These are phyloP conservation scores for Reticulitermes lucifugus DNA, from an alignment of 2,888 invertebrate species.

Conservation along the genomic window DNA sequence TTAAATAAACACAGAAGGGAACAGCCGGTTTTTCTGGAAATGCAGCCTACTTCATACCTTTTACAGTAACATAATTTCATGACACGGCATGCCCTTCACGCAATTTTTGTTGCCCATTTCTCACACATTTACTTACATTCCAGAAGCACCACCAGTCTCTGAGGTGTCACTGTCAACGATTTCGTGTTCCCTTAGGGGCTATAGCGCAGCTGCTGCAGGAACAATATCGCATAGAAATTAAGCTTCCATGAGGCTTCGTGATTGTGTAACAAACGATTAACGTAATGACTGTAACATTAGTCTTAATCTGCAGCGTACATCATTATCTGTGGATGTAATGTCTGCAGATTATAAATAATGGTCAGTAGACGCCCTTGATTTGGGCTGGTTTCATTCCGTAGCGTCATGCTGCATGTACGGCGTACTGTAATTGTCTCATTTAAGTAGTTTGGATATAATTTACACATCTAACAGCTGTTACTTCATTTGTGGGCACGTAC, in stretches of 20 bases:
- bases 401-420: neutral
- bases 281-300: neutral
- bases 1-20: no score
- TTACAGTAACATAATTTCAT: no score
- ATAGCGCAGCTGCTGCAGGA: no score
- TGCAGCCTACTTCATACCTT: no score
- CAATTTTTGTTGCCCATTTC: no score
- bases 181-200: no score
- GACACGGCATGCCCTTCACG: no score
- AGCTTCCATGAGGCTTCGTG: neutral
- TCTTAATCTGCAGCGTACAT: neutral
- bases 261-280: neutral
- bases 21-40: no score
- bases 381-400: neutral
- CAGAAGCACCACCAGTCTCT: no score
- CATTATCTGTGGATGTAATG: neutral
- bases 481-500: slow-evolving; percentile 44
- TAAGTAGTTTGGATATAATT: slow-evolving; percentile 26
- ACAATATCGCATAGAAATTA: no score
- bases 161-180: no score
- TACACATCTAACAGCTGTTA: slow-evolving; percentile 23
- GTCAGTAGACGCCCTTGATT: neutral
- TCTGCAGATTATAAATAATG: slow-evolving; percentile 31
- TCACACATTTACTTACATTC: no score
- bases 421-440: neutral